Conservation (phyloP, 2,888 invertebrate species). For the Noctua pronuba region DNA sequence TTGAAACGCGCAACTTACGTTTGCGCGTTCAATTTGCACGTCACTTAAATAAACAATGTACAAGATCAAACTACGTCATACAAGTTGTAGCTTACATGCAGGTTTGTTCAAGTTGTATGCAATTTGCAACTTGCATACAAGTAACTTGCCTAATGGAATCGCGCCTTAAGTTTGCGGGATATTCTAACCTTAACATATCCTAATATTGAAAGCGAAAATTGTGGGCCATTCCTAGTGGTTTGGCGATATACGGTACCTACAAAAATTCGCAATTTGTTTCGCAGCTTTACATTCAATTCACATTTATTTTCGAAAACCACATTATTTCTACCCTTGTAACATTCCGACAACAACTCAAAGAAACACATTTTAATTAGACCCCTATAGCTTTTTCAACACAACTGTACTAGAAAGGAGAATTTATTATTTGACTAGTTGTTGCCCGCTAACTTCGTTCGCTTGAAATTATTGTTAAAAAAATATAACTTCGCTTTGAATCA, state of each 20-base stretch:
- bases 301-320: constrained; percentile 14
- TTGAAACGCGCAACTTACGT: too few relatives aligned
- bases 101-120: too few relatives aligned
- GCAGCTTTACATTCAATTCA: constrained; percentile 11
- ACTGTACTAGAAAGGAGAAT: constrained; percentile 8
- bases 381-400: constrained; percentile 14
- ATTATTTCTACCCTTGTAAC: constrained; percentile 29
- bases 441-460: too few relatives aligned
- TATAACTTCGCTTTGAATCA: too few relatives aligned
- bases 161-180: not conserved
- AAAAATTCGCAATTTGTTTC: not conserved
- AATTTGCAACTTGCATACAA: too few relatives aligned
- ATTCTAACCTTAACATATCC: not conserved
- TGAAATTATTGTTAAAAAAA: too few relatives aligned
- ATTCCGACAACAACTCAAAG: constrained; percentile 16
- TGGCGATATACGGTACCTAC: not conserved
- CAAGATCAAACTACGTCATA: too few relatives aligned
- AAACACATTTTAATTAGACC: constrained; percentile 59
- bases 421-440: constrained; percentile 43
- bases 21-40: too few relatives aligned
- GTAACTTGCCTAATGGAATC: too few relatives aligned
- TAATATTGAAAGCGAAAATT: not conserved
- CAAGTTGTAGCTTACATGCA: too few relatives aligned
- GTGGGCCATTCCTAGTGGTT: not conserved
- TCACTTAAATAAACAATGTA: too few relatives aligned